These are phyloP conservation scores for Montipora capitata DNA, from an alignment of 92 coral and sea anemone species.

Conservation along the genomic window DNA sequence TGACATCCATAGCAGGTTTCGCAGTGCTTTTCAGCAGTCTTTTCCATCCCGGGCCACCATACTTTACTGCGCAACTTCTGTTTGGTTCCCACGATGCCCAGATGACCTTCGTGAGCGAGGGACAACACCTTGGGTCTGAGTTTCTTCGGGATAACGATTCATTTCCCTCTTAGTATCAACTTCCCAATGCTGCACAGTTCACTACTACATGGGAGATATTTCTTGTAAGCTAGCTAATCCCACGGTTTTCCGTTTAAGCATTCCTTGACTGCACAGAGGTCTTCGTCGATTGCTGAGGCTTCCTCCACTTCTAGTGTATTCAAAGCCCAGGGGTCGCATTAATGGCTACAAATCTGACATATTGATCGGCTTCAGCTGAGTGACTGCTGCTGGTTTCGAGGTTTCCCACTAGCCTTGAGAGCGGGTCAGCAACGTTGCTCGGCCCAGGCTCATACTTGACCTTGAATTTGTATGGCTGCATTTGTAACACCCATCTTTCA, in stretches of 20 bases:
- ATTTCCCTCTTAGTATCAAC: conserved; percentile 57
- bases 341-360: conserved; percentile 61
- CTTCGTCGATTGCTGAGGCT: conserved; percentile 47
- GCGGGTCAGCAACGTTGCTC: conserved; percentile 50
- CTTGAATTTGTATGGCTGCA: conserved; percentile 63
- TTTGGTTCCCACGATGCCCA: conserved; percentile 66
- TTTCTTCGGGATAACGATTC: conserved; percentile 62
- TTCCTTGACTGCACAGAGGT: conserved; percentile 28
- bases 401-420: conserved; percentile 27
- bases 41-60: conserved; percentile 19
- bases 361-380: conserved; percentile 38
- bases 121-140: conserved; percentile 37
- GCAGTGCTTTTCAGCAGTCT: conserved; percentile 25
- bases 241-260: conserved; percentile 2
- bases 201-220: conserved; percentile 23
- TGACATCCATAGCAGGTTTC: conserved; percentile 59
- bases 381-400: background rate
- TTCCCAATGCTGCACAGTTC: conserved; percentile 59
- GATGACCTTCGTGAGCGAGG: conserved; percentile 70
- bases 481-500: conserved; percentile 54
- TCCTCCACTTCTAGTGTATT: conserved; percentile 34
- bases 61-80: conserved; percentile 65
- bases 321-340: conserved; percentile 52
- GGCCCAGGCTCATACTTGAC: conserved; percentile 42
- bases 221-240: conserved; percentile 8